phyloP scores from a whole-genome alignment of 2,113 vertebrate species.

The Apodemus sylvaticus region DNA sequence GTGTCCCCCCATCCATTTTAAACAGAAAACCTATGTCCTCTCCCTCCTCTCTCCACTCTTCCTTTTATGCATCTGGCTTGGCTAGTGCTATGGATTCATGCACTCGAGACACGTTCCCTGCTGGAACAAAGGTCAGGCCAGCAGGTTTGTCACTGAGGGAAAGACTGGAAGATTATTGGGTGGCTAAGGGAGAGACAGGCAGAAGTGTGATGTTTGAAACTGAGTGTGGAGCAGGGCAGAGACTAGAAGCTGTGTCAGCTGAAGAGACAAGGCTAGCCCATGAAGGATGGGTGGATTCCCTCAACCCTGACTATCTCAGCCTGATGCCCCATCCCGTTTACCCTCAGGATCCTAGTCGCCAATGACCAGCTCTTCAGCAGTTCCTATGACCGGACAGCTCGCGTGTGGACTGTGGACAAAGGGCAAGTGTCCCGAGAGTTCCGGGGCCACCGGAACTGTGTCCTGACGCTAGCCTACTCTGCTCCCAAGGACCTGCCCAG shows the following conservation, averaged over 20 bases:
- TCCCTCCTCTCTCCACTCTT: too few species aligned
- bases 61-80: not conserved
- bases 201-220: not conserved
- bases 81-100: too few species aligned
- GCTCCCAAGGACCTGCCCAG: conserved; percentile 84
- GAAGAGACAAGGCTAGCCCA: not conserved
- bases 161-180: too few species aligned
- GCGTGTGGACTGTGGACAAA: conserved; percentile 87
- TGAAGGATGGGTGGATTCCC: not conserved
- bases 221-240: not conserved
- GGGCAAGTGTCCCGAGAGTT: conserved; percentile 87
- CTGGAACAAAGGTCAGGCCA: not conserved
- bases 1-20: not conserved
- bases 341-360: conserved; percentile 86
- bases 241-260: not conserved
- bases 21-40: not conserved
- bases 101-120: not conserved
- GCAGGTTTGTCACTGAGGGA: not conserved
- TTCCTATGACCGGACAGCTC: conserved; percentile 89
- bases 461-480: conserved; percentile 87
- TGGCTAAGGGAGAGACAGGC: too few species aligned
- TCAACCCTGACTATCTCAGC: not conserved
- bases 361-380: conserved; percentile 88
- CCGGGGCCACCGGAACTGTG: conserved; percentile 89
- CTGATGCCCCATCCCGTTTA: not conserved